These are phyloP conservation scores for Micromussa lordhowensis DNA, from an alignment of 92 coral and sea anemone genomes.

Conservation along the genomic window DNA sequence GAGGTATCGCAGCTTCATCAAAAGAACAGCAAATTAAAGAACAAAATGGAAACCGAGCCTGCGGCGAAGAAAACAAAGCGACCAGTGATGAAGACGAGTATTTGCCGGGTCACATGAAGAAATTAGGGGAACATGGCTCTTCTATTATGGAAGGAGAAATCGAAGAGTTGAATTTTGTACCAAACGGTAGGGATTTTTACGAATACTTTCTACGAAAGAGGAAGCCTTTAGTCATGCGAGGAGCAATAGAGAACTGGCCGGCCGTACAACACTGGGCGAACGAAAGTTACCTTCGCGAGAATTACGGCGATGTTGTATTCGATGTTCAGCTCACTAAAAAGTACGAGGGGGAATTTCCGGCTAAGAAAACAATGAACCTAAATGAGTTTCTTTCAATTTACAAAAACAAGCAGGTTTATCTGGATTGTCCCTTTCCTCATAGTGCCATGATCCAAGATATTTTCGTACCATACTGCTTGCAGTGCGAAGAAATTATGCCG, in stretches of 20 bases:
- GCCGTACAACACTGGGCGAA: constrained; percentile 94
- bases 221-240: constrained; percentile 85
- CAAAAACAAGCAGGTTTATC: constrained; percentile 83
- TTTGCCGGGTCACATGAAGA: constrained; percentile 81
- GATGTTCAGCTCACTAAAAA: constrained; percentile 92
- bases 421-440: constrained; percentile 95
- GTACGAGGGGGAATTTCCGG: constrained; percentile 90
- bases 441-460: constrained; percentile 88
- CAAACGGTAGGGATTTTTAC: constrained; percentile 95
- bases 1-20: background rate
- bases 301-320: constrained; percentile 88
- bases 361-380: constrained; percentile 87
- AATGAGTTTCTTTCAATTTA: constrained; percentile 87
- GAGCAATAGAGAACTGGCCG: constrained; percentile 93
- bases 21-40: constrained; percentile 37
- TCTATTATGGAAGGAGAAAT: constrained; percentile 72
- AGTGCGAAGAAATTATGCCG: constrained; percentile 79
- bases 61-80: constrained; percentile 32
- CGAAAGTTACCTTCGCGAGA: constrained; percentile 85
- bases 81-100: constrained; percentile 7
- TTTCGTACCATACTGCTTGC: constrained; percentile 90
- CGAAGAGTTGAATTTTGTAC: constrained; percentile 90
- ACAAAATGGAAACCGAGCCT: background rate
- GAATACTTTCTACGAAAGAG: constrained; percentile 87
- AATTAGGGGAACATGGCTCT: constrained; percentile 94